phyloP scores from a whole-genome alignment of 23 tunicate species.

The Trididemnum nubilum region DNA sequence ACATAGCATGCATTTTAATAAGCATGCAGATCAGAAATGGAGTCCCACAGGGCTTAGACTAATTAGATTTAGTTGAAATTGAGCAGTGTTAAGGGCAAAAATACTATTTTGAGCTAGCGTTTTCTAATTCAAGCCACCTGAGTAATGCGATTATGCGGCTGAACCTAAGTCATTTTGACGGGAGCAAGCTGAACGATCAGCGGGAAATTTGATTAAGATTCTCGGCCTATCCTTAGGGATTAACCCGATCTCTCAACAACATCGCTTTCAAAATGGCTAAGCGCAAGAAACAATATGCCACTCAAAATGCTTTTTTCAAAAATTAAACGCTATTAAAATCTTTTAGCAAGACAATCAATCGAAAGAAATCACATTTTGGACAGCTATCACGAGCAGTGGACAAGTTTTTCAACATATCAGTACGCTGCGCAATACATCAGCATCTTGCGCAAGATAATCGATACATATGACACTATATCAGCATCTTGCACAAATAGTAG shows the following conservation, averaged over 20 bases:
- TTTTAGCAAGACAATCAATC: no score
- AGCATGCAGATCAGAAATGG: background rate
- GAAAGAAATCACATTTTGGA: no score
- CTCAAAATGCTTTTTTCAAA: background rate
- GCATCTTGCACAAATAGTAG: no score
- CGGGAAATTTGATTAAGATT: conserved; percentile 47
- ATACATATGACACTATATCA: no score
- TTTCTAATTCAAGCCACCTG: background rate
- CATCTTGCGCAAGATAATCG: no score
- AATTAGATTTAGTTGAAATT: conserved; percentile 4
- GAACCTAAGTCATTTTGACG: conserved; percentile 25
- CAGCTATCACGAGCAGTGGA: no score
- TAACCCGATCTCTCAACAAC: conserved; percentile 15
- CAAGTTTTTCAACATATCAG: no score
- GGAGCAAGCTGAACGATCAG: background rate
- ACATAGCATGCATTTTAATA: no score
- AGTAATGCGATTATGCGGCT: background rate
- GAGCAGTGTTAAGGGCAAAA: background rate
- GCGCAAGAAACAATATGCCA: background rate
- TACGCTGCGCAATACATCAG: no score
- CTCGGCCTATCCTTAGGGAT: conserved; percentile 36
- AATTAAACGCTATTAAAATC: no score
- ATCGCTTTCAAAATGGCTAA: conserved; percentile 30
- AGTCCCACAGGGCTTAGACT: background rate
- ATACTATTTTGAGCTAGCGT: background rate